Evolutionary conservation across 2,113 vertebrate genomes (phyloP), one percentile per base, ranked within the genome.

Genomic region (Callaeas wilsoni): DNA sequence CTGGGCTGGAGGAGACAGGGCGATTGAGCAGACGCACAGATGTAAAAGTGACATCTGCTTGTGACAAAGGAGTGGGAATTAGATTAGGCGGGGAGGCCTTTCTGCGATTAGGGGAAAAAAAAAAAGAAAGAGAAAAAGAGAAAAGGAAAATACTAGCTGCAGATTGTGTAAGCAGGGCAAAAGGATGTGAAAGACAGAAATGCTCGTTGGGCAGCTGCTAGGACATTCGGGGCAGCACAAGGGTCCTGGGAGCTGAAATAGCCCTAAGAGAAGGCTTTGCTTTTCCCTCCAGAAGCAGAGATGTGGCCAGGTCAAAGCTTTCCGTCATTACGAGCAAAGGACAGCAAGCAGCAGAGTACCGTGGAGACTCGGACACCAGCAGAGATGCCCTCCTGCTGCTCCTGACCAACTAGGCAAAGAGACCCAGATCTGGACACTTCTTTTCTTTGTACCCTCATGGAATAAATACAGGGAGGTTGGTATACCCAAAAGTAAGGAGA

Each of bases 11-110:
- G 95, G 86, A 91, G 96, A 90, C 44, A 19, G 93, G 68, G 89
- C 95, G 95, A 98, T 98, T 97, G 98, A 98, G 98, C 97, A 97
- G 97, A 97, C 96, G 97, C 98, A 98, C 98, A 99, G 99, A 99
- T 99, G 98, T 98, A 98, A 98, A 98, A 98, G 98, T 99, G 99
- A 99, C 99, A 99, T 99, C 99, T 99, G 99, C 98, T 97, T 97
- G 95, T 96, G 98, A 98, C 98, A 98, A 98, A 98, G 97, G 97
- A 98, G 96, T 93, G 97, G 97, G 98, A 98, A 99, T 99, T 98
- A 86, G 98, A 99, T 99, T 99, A 99, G 97, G 86, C 87, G 89
- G 85, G 95, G 96, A 98, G 98, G 98, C 96, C 97, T 98, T 97
- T 98, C 97, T 98, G 94, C 56, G 87, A 98, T 97, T 94, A 88